These are phyloP conservation scores for Tetragonisca angustula DNA, from an alignment of 2,888 invertebrate species.

Conservation along the genomic window DNA sequence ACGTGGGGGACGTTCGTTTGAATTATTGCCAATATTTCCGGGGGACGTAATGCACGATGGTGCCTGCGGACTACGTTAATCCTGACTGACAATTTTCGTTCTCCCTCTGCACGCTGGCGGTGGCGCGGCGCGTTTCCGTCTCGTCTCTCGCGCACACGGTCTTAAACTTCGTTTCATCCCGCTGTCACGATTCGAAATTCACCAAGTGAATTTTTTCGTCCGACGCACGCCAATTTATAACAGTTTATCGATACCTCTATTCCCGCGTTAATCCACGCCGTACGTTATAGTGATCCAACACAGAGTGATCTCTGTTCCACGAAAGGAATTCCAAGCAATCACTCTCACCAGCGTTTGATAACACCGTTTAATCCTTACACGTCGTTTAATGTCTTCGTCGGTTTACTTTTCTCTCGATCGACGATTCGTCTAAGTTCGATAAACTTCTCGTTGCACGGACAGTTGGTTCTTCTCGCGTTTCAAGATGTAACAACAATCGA, in stretches of 20 bases:
- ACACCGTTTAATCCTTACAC: not conserved
- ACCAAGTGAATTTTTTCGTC: constrained; percentile 21
- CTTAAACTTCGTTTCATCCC: constrained; percentile 35
- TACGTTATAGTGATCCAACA: too few relatives aligned
- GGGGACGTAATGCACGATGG: constrained; percentile 52
- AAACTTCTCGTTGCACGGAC: constrained; percentile 28
- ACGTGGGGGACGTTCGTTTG: constrained; percentile 53
- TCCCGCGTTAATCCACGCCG: not conserved
- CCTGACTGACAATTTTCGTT: constrained; percentile 56
- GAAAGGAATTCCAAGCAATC: not conserved
- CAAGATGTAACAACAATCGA: constrained; percentile 37
- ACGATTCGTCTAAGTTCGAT: constrained; percentile 36
- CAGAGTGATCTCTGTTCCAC: not conserved
- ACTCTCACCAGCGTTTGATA: not conserved
- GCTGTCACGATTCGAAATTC: constrained; percentile 33
- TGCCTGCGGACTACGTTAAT: constrained; percentile 54
- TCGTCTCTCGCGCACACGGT: constrained; percentile 1
- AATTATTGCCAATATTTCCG: constrained; percentile 60
- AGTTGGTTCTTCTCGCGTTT: constrained; percentile 32
- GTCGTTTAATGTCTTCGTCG: not conserved
- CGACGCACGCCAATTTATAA: not conserved
- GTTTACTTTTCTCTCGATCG: not conserved
- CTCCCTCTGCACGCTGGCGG: constrained; percentile 28
- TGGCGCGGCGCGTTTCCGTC: constrained; percentile 20
- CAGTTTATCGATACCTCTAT: not conserved